Evolutionary conservation across 2,888 invertebrate species (phyloP), one percentile per base, ranked within the genome.

Genomic region (Caenorhabditis sinica): DNA sequence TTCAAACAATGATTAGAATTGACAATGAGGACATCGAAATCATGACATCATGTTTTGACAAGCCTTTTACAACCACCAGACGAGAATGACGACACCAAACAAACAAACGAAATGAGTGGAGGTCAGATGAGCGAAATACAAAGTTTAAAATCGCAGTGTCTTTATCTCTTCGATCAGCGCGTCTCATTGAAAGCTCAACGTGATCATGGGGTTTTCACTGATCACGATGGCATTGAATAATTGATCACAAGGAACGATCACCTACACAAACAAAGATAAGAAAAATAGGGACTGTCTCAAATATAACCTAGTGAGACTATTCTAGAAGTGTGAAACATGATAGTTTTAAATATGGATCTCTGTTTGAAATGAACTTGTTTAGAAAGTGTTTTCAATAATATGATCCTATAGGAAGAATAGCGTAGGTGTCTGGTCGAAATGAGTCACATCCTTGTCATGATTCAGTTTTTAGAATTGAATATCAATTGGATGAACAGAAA

Each of bases 201-300:
- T 25, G 69, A 77, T 77, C 77, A 77, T 77, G 77, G 51, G 79
- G 72, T 65, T 56, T 53, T 20, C 15, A 23, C 53, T 40, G 71
- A 63, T 79, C 65, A 65, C 65, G 79, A 40, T 65, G 77, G 77
- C 77, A 77, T 45, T 45, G 73, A 65, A 63, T 61, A 61, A 61
- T 40, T 63, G 71, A 65, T 72, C 65, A 79, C 71, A 79, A 79
- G 71, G 58, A 79, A 65, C 71, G 79, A 72, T 79, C 79, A 79
- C 43, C 53, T 53, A 63, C 53, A 45, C 51, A 60, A 58, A 58
- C 20, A 66, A 28, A 65, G 68, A 68, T 56, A 36, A 25, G 23
- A 30, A 49, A 43, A 49, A 45, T 30, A 58, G 0, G 17, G 4
- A 58, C 17, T 9, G 28, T 58, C 53, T 43, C n/a, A 36, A 53